These are phyloP conservation scores for Calameuta idolon DNA, from an alignment of 2,888 invertebrate genomes.

Conservation along the genomic window DNA sequence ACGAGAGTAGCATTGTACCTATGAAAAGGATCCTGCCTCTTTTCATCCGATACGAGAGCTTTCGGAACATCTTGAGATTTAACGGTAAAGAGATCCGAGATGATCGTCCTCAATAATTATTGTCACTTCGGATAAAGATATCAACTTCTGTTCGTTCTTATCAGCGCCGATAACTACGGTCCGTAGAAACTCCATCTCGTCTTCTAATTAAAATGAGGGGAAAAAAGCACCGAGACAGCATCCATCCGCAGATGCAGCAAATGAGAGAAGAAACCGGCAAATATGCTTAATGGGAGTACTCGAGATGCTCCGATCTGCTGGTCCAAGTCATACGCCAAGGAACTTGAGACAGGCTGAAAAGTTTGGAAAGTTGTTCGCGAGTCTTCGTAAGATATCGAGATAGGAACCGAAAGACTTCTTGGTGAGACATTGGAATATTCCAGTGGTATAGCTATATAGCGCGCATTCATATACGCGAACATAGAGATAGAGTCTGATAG, in stretches of 20 bases:
- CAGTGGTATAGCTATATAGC: not conserved
- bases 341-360: not conserved
- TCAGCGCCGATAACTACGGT: not conserved
- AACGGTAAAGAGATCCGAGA: not conserved
- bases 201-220: no score
- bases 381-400: not conserved
- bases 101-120: not conserved
- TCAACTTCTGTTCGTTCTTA: not conserved
- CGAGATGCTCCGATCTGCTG: not conserved
- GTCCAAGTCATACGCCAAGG: not conserved
- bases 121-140: not conserved
- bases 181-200: not conserved
- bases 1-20: not conserved
- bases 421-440: not conserved
- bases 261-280: not conserved
- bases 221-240: no score
- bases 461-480: not conserved
- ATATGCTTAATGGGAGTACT: not conserved
- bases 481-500: not conserved
- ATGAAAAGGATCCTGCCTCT: not conserved
- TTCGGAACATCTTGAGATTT: not conserved
- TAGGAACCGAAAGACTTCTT: not conserved
- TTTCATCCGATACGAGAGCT: not conserved
- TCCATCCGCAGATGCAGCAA: not conserved
- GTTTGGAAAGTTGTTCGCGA: not conserved